Percentiles rank a stretch among this genome's conserved stretches.
Conservation (phyloP, 53 echinoderm and acorn worm genomes). For the Holothuria leucospilota region DNA sequence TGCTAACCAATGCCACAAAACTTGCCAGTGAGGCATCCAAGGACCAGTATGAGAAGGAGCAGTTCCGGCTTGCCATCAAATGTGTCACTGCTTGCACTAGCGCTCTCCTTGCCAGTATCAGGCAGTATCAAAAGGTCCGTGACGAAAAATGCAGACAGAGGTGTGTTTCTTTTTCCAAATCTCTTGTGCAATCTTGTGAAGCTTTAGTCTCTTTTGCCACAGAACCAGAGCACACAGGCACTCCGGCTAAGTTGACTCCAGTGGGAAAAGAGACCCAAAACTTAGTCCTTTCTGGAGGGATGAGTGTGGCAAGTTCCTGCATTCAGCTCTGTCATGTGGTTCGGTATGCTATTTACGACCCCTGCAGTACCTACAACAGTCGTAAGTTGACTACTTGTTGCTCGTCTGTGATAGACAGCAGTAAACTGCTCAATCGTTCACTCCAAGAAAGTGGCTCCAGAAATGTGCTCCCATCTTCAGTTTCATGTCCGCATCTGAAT, state of each 20-base stretch:
- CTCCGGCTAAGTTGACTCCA: constrained; percentile 75
- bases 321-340: constrained; percentile 78
- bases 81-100: constrained; percentile 93
- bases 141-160: constrained; percentile 82
- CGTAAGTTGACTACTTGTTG: constrained; percentile 77
- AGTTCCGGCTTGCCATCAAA: constrained; percentile 89
- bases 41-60: constrained; percentile 94
- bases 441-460: constrained; percentile 88
- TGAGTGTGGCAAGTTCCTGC: constrained; percentile 96
- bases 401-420: constrained; percentile 83
- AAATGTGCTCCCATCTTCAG: constrained; percentile 80
- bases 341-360: constrained; percentile 77
- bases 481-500: constrained; percentile 71
- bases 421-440: constrained; percentile 82
- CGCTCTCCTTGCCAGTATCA: constrained; percentile 79
- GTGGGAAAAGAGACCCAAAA: constrained; percentile 81
- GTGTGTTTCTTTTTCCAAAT: constrained; percentile 87
- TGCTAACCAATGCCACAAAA: constrained; percentile 83
- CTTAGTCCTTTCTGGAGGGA: constrained; percentile 88
- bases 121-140: constrained; percentile 78
- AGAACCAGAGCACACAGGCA: constrained; percentile 89
- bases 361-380: constrained; percentile 68
- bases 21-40: constrained; percentile 98
- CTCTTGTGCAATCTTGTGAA: constrained; percentile 93
- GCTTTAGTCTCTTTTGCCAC: constrained; percentile 94